Conservation (phyloP, 2,797 vertebrate species). For the Rallus crepitans region DNA sequence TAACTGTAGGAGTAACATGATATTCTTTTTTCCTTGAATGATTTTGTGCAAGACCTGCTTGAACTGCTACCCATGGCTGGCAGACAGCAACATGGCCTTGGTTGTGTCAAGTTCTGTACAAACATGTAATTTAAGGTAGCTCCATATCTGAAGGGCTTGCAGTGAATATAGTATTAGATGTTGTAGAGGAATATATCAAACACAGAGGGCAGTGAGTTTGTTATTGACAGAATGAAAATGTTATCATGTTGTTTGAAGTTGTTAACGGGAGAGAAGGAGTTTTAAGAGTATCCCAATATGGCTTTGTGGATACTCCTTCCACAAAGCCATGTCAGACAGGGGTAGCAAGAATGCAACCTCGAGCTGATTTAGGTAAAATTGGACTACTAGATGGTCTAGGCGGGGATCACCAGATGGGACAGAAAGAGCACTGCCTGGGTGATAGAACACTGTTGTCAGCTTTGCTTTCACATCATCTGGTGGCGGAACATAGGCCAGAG, state of each 20-base stretch:
- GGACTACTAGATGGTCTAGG: neutral
- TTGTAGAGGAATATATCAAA: neutral
- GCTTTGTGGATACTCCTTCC: neutral
- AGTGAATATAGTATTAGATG: neutral
- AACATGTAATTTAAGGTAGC: neutral
- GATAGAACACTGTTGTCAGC: neutral
- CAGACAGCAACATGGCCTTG: neutral
- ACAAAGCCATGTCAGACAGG: neutral
- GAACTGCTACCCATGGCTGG: neutral
- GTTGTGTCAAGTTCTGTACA: neutral
- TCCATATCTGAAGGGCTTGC: neutral
- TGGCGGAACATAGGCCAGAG: neutral
- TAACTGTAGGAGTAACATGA: slow-evolving; percentile 3
- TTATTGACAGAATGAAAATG: neutral
- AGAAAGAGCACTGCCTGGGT: neutral
- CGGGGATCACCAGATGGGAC: neutral
- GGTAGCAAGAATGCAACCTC: neutral
- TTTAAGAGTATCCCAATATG: neutral
- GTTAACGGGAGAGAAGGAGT: neutral
- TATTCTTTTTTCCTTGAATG: slow-evolving; percentile 29
- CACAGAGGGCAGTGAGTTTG: neutral
- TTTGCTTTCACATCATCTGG: neutral
- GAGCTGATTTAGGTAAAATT: neutral
- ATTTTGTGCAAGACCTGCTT: slow-evolving; percentile 31
- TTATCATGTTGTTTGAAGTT: neutral